A percentile compares a stretch with the other conserved stretches of the same genome.
These are phyloP conservation scores for Taxidea taxus DNA, from an alignment of 2,113 vertebrate genomes.

Conservation along the genomic window DNA sequence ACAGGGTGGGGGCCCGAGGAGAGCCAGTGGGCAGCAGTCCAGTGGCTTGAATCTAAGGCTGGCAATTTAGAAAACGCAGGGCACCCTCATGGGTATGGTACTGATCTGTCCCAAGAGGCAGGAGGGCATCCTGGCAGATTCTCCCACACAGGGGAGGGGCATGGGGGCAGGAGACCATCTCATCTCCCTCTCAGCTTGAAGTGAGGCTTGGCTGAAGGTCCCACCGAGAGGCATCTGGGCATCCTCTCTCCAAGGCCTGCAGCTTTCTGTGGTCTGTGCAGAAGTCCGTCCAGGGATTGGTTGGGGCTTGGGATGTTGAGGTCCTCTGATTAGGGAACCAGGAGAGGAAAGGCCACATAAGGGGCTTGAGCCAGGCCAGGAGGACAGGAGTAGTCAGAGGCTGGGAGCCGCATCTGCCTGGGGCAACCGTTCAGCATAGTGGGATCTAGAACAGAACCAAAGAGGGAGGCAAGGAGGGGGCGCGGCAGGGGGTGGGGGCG, in stretches of 20 bases:
- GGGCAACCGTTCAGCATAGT: neutral
- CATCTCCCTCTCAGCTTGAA: neutral
- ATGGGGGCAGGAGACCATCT: neutral
- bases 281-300: neutral
- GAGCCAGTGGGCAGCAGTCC: neutral
- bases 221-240: neutral
- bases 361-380: neutral
- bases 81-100: no score
- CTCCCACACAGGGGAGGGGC: neutral
- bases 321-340: neutral
- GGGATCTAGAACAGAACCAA: neutral
- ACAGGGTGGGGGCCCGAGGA: neutral
- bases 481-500: no score
- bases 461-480: neutral
- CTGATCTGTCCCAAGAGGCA: neutral
- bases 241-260: neutral
- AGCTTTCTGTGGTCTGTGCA: neutral
- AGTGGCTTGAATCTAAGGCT: neutral
- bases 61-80: neutral
- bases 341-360: neutral
- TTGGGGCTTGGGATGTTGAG: neutral
- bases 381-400: neutral
- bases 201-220: neutral
- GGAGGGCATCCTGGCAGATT: neutral
- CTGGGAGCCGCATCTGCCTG: neutral